Evolutionary conservation across 2,888 invertebrate species (phyloP), one percentile per base, ranked within the genome.

Genomic region (Zhuqinia jingwanae): DNA sequence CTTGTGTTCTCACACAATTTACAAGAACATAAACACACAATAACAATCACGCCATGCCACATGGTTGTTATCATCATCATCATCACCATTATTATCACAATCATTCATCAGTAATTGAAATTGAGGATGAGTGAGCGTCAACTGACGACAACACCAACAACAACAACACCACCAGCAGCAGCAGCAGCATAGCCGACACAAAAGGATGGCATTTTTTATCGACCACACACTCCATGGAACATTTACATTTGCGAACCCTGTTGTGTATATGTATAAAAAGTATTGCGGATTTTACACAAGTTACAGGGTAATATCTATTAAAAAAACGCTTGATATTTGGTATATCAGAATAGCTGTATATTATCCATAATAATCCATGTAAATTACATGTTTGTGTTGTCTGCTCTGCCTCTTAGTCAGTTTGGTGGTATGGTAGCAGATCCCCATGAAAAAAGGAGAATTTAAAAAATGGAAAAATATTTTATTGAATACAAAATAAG

Each of bases 1-100:
- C 53, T 68, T 20, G 56, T 70, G 70, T 80, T 68, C 53, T 75
- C 65, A 80, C 53, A 80, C 47, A 58, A 20, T 58, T 36, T 45
- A 70, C 56, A 22, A 27, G 56, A 30, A 36, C 27, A 63, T 8
- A 25, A 36, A 42, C n/a, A 65, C 17, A 47, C 15, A 22, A 20
- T 11, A 47, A 20, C 20, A 47, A 68, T 68, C 47, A 68, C 68
- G 45, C 20, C 42, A 65, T 65, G 75, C 75, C 53, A 75, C 6
- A 50, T 15, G 45, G 45, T 50, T n/a, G 13, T 15, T 13, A 2
- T 68, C 47, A 42, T 60, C 58, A 60, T 22, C 17, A 60, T 22
- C 56, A 6, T 11, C 58, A 10, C 15, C 36, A 17, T n/a, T n/a
- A 36, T 36, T 36, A 36, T 36, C 36, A 36, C 10, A n/a, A 73